These are phyloP conservation scores for Pteruthius melanotis DNA, from an alignment of 2,113 vertebrate species.

Conservation along the genomic window DNA sequence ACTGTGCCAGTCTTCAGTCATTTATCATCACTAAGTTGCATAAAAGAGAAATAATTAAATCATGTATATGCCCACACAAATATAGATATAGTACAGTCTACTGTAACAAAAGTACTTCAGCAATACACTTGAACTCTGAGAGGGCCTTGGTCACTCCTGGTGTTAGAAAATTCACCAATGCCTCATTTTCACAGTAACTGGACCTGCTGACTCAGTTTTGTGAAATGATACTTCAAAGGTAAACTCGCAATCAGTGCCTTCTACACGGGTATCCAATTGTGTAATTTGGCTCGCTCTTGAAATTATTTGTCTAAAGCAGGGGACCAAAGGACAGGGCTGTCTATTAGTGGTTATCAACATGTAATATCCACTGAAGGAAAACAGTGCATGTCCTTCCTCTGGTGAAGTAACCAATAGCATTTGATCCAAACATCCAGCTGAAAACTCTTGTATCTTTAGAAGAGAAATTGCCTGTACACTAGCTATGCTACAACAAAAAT, in stretches of 20 bases:
- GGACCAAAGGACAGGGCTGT: not conserved
- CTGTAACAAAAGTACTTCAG: not conserved
- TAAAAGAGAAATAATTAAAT: not conserved
- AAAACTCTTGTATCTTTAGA: not conserved
- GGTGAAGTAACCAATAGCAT: not conserved
- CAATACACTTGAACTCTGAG: not conserved
- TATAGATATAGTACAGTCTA: not conserved
- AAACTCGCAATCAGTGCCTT: rapidly evolving
- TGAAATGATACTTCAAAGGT: not conserved
- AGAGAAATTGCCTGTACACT: not conserved
- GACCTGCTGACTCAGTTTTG: not conserved
- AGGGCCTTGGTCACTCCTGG: not conserved
- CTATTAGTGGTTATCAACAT: not conserved
- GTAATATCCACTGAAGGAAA: not conserved
- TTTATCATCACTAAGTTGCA: not conserved
- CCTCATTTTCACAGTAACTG: not conserved
- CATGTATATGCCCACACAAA: not conserved
- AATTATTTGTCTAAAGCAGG: not conserved
- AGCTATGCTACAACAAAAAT: not conserved
- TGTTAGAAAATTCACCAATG: not conserved
- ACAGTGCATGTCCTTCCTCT: not conserved
- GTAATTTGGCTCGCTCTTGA: not conserved
- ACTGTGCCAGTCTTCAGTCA: not conserved
- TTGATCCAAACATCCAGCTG: not conserved
- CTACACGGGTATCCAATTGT: not conserved